phyloP scores from a whole-genome alignment of 2,113 vertebrate species.

The Trichechus manatus region DNA sequence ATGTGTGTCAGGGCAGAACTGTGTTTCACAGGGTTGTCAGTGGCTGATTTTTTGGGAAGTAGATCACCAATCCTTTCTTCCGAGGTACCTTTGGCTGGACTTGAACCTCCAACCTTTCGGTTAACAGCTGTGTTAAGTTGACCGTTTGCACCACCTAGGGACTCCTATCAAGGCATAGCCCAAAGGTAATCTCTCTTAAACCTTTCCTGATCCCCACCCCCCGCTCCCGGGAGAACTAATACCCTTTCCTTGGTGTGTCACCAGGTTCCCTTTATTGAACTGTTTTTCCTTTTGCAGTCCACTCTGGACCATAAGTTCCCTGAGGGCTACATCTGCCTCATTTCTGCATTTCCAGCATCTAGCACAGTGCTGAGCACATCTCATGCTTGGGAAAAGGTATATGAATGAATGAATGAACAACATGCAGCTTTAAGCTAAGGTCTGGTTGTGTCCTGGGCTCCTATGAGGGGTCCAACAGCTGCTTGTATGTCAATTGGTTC shows the following conservation, averaged over 20 bases:
- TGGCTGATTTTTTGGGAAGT: background rate
- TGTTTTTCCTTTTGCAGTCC: background rate
- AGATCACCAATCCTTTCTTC: background rate
- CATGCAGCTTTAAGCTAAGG: background rate
- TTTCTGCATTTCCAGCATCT: background rate
- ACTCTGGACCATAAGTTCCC: background rate
- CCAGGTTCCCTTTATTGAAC: background rate
- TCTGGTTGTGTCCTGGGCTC: background rate
- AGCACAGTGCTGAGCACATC: background rate
- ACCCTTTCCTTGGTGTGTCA: background rate
- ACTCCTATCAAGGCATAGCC: background rate
- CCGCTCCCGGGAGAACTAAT: background rate
- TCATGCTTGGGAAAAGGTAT: background rate
- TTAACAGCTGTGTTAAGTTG: background rate
- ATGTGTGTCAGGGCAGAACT: background rate
- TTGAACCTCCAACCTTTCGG: background rate
- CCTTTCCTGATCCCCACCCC: background rate
- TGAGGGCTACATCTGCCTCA: background rate
- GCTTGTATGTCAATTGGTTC: background rate
- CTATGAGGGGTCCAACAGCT: background rate
- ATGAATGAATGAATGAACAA: background rate
- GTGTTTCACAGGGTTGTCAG: background rate
- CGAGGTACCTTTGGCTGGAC: background rate
- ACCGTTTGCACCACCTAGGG: background rate
- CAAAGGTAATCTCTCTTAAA: background rate